Evolutionary conservation across 2,797 vertebrate species (phyloP).

Genomic region (Pangasius krempfi): DNA sequence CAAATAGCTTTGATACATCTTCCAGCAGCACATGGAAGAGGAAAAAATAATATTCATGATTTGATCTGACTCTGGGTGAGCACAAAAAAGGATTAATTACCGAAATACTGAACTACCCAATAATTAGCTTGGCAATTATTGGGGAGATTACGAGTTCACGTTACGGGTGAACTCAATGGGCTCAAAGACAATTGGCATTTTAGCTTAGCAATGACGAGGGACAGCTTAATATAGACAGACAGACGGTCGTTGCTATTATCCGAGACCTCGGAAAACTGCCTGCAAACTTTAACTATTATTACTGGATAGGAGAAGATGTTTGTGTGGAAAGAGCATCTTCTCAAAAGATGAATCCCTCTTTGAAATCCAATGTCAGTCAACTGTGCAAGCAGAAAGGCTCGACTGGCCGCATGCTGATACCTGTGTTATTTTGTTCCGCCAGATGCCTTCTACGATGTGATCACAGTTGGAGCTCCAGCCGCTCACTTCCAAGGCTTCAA

Average conservation of each 20-base stretch:
- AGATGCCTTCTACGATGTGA: conserved; percentile 83
- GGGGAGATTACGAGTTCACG: conserved; percentile 31
- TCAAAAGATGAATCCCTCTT: conserved; percentile 10
- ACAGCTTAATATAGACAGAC: conserved; percentile 2
- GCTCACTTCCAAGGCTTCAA: conserved; percentile 98
- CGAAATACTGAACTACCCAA: conserved; percentile 22
- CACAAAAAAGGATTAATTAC: conserved; percentile 27
- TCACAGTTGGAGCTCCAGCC: conserved; percentile 94
- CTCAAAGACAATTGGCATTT: conserved; percentile 33
- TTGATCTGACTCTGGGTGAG: conserved; percentile 17
- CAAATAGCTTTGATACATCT: conserved; percentile 11
- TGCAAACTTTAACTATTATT: conserved; percentile 8
- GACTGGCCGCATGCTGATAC: conserved; percentile 12
- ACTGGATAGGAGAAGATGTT: conserved; percentile 4
- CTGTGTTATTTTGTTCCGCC: conserved; percentile 6
- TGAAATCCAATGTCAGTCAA: background rate
- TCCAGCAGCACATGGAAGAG: background rate
- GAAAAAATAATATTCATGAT: conserved; percentile 5
- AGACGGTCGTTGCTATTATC: background rate
- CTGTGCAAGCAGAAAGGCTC: background rate
- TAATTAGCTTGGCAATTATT: conserved; percentile 20
- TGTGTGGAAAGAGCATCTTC: conserved; percentile 11
- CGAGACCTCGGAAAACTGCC: background rate
- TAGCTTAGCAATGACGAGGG: conserved; percentile 6
- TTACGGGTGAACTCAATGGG: background rate